Evolutionary conservation across 2,888 invertebrate genomes (phyloP).

Genomic region (Hirudinaria manillensis): DNA sequence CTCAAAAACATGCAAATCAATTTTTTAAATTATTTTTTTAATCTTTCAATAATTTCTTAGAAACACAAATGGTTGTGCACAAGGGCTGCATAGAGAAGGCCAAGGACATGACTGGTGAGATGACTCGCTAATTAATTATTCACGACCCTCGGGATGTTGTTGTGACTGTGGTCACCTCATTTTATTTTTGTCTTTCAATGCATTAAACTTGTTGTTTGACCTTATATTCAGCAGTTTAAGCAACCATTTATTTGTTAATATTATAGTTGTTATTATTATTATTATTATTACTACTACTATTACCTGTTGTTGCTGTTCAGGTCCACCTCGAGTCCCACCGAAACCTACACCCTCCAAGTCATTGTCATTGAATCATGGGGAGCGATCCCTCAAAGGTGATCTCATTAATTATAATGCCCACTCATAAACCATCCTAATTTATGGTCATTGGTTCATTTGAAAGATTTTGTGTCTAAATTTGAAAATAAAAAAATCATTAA

Average conservation of each 20-base stretch:
- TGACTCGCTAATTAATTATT: constrained; percentile 6
- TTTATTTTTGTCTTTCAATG: no score
- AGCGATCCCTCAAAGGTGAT: constrained; percentile 20
- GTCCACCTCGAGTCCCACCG: constrained; percentile 29
- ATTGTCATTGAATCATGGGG: neutral
- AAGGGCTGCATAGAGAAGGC: constrained; percentile 72
- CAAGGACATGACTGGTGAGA: constrained; percentile 31
- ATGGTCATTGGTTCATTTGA: no score
- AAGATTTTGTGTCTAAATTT: no score
- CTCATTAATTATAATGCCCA: neutral
- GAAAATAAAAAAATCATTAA: no score
- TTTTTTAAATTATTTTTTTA: neutral
- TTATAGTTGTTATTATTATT: constrained; percentile 9
- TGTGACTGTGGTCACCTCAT: neutral
- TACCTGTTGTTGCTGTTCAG: neutral
- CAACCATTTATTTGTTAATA: neutral
- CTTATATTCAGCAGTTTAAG: neutral
- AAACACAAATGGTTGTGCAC: constrained; percentile 74
- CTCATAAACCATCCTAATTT: no score
- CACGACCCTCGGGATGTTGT: neutral
- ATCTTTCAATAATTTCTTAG: constrained; percentile 39
- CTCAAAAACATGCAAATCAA: no score
- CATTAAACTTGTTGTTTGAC: no score
- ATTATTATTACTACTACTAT: neutral
- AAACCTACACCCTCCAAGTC: constrained; percentile 24